Evolutionary conservation across 1,140 invertebrate species (phyloP), one percentile per base, ranked within the genome.

Genomic region (Drosophila carrolli): DNA sequence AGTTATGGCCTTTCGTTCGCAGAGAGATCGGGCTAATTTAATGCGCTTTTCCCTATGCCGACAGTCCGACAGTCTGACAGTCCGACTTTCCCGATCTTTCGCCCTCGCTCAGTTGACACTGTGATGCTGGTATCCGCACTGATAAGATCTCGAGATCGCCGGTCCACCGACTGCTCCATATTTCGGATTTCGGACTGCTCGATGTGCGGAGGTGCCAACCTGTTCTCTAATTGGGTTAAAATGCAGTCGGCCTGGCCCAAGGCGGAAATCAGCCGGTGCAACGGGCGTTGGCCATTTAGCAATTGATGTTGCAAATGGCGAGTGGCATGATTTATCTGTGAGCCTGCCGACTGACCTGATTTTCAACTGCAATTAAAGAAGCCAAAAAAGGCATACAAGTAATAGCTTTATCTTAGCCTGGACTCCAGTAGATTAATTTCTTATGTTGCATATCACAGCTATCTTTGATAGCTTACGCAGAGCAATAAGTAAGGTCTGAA

Each of bases 161-260:
- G 43, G 35, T 29, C 46, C 23, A 37, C 35, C 38, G 71, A 58
- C 55, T 84, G 81, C 81, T 85, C 82, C 68, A 85, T 75, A 77
- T 81, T 86, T 75, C 41, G 78, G 62, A 62, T 55, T 82, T 50
- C 73, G 75, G 29, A 32, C 29, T 7, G 29, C 29, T 8, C 7
- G 35, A 67, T 38, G 50, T 83, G 60, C 63, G 68, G 70, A 78
- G 83, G 79, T 83, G 79, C 79, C 62, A 89, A 86, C 83, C 83
- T 88, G 83, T 86, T 86, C 84, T 83, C 72, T 86, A 86, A 86
- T 86, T 86, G 84, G 83, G 83, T 86, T 86, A 86, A 86, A 88
- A 86, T 88, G 82, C 75, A 73, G 75, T 78, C 61, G 70, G 76
- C 78, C 78, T 68, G 82, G 83, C 75, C 75, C 83, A 76, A 73